Conservation (phyloP, 2,888 invertebrate species). For the Plemyria rubiginata region DNA sequence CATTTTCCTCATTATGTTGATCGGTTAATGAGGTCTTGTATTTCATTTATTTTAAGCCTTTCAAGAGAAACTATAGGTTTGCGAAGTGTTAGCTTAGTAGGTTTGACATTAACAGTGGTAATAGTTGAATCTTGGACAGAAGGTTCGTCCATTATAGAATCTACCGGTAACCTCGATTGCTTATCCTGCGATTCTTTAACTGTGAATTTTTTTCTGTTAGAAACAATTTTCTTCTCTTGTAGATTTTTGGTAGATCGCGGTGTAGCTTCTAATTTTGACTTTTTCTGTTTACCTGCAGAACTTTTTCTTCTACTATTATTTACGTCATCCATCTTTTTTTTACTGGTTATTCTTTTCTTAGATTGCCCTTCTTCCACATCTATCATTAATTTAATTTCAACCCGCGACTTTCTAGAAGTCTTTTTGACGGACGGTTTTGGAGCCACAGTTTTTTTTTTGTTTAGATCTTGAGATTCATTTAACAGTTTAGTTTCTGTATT, state of each 20-base stretch:
- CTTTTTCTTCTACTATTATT: slow-evolving; percentile 52
- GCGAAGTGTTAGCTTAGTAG: slow-evolving; percentile 53
- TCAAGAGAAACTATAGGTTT: slow-evolving; percentile 48
- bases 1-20: slow-evolving; percentile 27
- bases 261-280: slow-evolving; percentile 49
- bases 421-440: slow-evolving; percentile 49
- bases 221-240: slow-evolving; percentile 46
- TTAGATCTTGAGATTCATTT: slow-evolving; percentile 17
- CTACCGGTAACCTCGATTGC: slow-evolving; percentile 35
- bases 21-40: slow-evolving; percentile 44
- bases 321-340: slow-evolving; percentile 48
- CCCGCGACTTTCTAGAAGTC: slow-evolving; percentile 62
- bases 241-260: slow-evolving; percentile 50
- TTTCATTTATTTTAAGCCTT: slow-evolving; percentile 42
- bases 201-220: slow-evolving; percentile 39
- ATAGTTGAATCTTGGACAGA: slow-evolving; percentile 78
- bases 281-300: slow-evolving; percentile 54
- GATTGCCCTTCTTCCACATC: slow-evolving; percentile 77
- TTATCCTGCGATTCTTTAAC: slow-evolving; percentile 55
- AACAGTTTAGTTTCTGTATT: neutral
- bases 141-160: slow-evolving; percentile 50
- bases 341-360: slow-evolving; percentile 65
- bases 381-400: slow-evolving; percentile 76
- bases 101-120: slow-evolving; percentile 65
- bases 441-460: slow-evolving; percentile 26